A percentile compares a stretch with the other conserved stretches of the same genome.
Evolutionary conservation across 64 coral and sea anemone genomes (phyloP).

Genomic region (Orbicella faveolata): DNA sequence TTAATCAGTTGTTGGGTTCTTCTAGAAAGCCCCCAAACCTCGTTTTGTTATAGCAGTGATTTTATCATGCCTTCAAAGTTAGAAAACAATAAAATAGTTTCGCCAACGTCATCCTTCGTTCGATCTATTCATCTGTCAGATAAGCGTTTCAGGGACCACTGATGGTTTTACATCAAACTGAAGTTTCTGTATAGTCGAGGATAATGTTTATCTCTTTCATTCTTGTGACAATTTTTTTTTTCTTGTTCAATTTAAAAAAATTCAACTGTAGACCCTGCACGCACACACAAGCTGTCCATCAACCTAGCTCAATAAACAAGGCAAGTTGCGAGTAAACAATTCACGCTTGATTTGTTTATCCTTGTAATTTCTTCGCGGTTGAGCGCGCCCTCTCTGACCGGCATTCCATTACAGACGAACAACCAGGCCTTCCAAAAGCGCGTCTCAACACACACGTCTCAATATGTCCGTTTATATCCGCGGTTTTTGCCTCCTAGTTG

Average conservation of each 20-base stretch:
- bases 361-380: conserved; percentile 15
- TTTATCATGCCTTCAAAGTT: too few species aligned
- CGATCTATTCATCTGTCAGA: too few species aligned
- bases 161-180: too few species aligned
- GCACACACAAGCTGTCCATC: conserved; percentile 7
- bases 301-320: conserved; percentile 26
- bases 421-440: conserved; percentile 9
- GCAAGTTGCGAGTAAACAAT: conserved; percentile 38
- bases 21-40: too few species aligned
- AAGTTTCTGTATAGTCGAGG: too few species aligned
- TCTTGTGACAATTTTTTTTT: background rate
- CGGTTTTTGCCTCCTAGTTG: background rate
- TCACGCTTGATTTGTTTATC: conserved; percentile 40
- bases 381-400: background rate
- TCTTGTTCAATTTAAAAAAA: background rate
- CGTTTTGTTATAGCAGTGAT: too few species aligned
- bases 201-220: background rate
- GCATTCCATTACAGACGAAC: conserved; percentile 36
- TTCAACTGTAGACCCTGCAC: background rate
- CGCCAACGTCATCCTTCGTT: too few species aligned
- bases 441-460: background rate
- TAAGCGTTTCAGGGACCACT: too few species aligned
- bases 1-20: too few species aligned
- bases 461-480: background rate
- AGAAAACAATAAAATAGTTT: too few species aligned